Percentiles rank a stretch among this genome's conserved stretches.
phyloP scores from a whole-genome alignment of 1,140 invertebrate genomes.

The Drosophila gunungcola region DNA sequence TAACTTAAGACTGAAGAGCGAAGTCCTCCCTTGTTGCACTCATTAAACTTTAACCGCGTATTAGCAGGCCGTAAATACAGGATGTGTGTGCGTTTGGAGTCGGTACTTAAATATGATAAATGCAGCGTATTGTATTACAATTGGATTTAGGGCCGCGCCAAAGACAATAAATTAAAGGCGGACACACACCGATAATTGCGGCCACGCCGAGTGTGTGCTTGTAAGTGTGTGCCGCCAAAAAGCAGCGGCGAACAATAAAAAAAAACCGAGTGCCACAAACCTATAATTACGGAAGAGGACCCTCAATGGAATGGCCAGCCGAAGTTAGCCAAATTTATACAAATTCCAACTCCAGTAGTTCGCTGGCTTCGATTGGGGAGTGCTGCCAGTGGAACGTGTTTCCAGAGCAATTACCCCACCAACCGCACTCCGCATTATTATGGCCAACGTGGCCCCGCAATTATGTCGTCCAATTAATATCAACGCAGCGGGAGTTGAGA shows the following conservation, averaged over 20 bases:
- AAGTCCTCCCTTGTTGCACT: conserved; percentile 29
- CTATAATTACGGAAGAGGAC: conserved; percentile 59
- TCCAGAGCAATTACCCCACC: conserved; percentile 57
- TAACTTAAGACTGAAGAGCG: conserved; percentile 15
- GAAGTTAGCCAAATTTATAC: conserved; percentile 76
- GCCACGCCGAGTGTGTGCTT: too few relatives aligned
- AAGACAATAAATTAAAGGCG: conserved; percentile 72
- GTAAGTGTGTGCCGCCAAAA: conserved; percentile 43
- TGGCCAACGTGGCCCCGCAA: conserved; percentile 79
- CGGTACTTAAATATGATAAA: conserved; percentile 81
- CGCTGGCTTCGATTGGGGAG: conserved; percentile 57
- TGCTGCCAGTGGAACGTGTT: conserved; percentile 65
- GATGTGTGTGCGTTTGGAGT: conserved; percentile 64
- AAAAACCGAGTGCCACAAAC: conserved; percentile 36
- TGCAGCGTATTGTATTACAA: conserved; percentile 76
- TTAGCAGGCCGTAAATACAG: conserved; percentile 78
- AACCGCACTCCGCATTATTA: conserved; percentile 63
- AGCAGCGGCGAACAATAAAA: neutral
- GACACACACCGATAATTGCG: conserved; percentile 72
- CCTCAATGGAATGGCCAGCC: conserved; percentile 11
- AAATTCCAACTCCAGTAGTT: conserved; percentile 59
- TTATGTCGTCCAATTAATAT: conserved; percentile 85
- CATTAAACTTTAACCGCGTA: conserved; percentile 78
- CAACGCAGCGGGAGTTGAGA: conserved; percentile 73
- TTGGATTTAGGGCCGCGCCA: conserved; percentile 77